phyloP scores from a whole-genome alignment of 1,140 invertebrate genomes.

The Caerostris darwini region DNA sequence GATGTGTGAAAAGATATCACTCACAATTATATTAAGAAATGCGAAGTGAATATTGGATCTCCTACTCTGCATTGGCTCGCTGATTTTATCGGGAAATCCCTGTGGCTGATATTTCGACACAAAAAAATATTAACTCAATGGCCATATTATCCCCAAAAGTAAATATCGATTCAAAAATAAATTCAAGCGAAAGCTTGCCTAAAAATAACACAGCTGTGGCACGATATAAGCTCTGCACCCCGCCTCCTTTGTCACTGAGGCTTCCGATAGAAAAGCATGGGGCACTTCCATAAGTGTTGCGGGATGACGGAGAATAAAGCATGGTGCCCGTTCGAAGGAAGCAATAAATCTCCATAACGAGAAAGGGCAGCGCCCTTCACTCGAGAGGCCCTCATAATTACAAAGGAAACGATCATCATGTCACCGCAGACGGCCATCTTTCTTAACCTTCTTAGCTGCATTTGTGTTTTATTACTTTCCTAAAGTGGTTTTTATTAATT shows the following conservation, averaged over 20 bases:
- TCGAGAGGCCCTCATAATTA: neutral
- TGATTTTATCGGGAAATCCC: too few relatives aligned
- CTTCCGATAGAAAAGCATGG: neutral
- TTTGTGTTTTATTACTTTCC: neutral
- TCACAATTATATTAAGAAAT: too few relatives aligned
- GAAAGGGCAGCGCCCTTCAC: conserved; percentile 1
- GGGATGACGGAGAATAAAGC: neutral
- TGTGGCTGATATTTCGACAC: too few relatives aligned
- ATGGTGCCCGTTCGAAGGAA: conserved; percentile 16
- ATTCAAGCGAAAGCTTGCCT: neutral
- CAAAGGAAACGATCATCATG: conserved; percentile 31
- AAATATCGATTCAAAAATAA: neutral
- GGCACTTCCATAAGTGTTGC: neutral
- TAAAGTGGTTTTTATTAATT: neutral
- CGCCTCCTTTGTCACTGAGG: neutral
- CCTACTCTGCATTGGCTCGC: too few relatives aligned
- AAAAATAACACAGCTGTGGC: neutral
- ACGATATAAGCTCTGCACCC: neutral
- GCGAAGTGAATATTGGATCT: too few relatives aligned
- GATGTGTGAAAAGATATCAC: too few relatives aligned
- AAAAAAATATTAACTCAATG: too few relatives aligned
- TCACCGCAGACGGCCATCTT: neutral
- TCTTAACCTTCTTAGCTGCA: neutral
- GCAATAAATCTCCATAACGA: conserved; percentile 32
- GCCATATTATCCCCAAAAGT: neutral